These are phyloP conservation scores for Bradypodion pumilum DNA, from an alignment of 2,797 vertebrate species.

Conservation along the genomic window DNA sequence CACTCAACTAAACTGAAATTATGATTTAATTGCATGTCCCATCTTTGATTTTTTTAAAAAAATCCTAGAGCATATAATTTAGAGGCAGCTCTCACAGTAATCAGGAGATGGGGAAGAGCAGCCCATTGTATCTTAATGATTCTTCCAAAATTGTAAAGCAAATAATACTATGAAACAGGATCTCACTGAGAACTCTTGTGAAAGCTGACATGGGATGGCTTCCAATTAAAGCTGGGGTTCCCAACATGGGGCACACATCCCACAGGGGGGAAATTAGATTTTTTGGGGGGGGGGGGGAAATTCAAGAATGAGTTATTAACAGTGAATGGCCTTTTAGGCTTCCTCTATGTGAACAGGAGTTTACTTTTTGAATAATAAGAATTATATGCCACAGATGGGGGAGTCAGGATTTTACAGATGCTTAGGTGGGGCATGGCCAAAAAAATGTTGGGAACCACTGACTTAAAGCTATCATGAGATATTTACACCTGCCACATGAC, in stretches of 20 bases:
- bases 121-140: constrained; percentile 1
- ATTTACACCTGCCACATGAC: not conserved
- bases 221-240: no score
- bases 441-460: no score
- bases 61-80: constrained; percentile 25
- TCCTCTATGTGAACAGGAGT: no score
- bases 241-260: no score
- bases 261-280: no score
- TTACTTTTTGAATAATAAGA: no score
- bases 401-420: no score
- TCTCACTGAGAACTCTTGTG: constrained; percentile 1
- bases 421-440: no score
- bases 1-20: not conserved
- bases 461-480: not conserved
- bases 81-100: constrained; percentile 35
- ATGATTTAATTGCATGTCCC: not conserved
- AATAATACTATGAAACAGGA: constrained; percentile 10
- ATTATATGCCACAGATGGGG: no score
- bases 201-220: not conserved
- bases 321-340: no score
- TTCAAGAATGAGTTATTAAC: no score
- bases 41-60: constrained; percentile 7
- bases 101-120: constrained; percentile 30
- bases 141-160: not conserved
- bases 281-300: no score